phyloP scores from a whole-genome alignment of 2,113 vertebrate species.

The Castor canadensis region DNA sequence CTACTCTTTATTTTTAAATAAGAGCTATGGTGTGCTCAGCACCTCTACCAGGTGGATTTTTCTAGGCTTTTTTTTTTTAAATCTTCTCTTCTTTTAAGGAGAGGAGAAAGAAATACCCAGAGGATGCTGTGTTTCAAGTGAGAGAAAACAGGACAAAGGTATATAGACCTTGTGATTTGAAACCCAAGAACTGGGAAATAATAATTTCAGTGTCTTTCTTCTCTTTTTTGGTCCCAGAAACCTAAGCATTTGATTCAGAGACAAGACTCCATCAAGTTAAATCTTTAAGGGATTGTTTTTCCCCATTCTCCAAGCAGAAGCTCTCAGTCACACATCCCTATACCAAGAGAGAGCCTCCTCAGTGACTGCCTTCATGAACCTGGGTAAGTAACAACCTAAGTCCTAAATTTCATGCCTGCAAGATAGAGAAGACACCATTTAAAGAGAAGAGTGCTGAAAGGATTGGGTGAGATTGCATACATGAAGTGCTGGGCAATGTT shows the following conservation, averaged over 20 bases:
- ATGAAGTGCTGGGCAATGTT: neutral
- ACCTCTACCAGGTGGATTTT: neutral
- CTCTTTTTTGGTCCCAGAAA: neutral
- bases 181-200: neutral
- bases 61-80: neutral
- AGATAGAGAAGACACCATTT: neutral
- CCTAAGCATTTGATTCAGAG: neutral
- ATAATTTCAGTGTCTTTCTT: neutral
- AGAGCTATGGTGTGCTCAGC: neutral
- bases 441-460: neutral
- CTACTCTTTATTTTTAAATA: neutral
- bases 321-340: neutral
- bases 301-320: neutral
- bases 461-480: neutral
- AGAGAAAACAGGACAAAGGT: neutral
- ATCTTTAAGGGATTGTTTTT: neutral
- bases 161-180: neutral
- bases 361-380: neutral
- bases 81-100: neutral
- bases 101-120: neutral
- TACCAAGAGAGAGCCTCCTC: neutral
- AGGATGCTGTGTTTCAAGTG: neutral
- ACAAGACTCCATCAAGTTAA: neutral
- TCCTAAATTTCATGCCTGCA: neutral
- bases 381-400: neutral